Evolutionary conservation across 2,888 invertebrate genomes (phyloP).

Genomic region (Andrena bicolor): DNA sequence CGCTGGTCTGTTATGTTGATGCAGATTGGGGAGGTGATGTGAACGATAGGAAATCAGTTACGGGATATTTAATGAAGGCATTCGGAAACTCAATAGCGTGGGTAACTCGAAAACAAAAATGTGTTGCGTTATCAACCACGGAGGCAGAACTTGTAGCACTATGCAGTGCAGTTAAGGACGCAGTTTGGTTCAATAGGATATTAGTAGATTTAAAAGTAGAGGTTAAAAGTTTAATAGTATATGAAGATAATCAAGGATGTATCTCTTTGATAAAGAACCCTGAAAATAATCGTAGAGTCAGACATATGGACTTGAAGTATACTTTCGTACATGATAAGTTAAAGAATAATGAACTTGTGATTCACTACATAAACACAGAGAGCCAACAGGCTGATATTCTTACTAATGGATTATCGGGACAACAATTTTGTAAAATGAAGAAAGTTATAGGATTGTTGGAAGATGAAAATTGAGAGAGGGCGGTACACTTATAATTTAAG

Average conservation of each 20-base stretch:
- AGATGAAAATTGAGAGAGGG: not conserved
- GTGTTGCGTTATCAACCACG: constrained; percentile 13
- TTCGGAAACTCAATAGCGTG: constrained; percentile 14
- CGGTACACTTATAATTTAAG: no score
- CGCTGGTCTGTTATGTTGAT: constrained; percentile 22
- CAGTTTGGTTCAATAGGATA: not conserved
- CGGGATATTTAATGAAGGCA: constrained; percentile 8
- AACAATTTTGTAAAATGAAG: not conserved
- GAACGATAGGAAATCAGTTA: constrained; percentile 18
- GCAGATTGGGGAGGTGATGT: constrained; percentile 33
- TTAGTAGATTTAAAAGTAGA: not conserved
- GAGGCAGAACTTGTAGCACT: not conserved
- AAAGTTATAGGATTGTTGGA: not conserved
- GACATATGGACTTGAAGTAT: constrained; percentile 1
- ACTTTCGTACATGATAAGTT: not conserved
- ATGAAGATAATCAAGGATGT: constrained; percentile 13
- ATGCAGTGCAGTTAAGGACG: constrained; percentile 8
- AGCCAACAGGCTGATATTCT: not conserved
- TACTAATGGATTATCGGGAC: constrained; percentile 11
- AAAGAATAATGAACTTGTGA: not conserved
- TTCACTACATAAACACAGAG: not conserved
- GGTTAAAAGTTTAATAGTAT: not conserved
- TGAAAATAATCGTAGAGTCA: constrained; percentile 1
- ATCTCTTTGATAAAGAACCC: constrained; percentile 1
- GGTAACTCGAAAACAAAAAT: constrained; percentile 15